Percentiles rank a stretch among this genome's conserved stretches.
Conservation (phyloP, 2,113 vertebrate species). For the Taurulus bubalis region DNA sequence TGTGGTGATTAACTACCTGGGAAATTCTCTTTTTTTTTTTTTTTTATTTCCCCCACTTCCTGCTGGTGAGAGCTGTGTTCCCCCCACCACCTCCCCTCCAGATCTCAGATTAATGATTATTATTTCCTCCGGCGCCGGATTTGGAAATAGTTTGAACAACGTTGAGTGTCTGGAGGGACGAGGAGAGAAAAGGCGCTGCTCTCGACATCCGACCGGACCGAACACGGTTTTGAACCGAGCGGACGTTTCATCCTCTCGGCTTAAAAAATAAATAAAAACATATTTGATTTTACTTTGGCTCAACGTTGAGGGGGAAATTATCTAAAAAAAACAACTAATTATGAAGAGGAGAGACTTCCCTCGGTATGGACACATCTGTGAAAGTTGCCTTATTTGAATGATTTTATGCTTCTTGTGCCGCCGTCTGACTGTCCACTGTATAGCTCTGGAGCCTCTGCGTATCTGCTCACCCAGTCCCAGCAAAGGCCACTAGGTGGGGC, state of each 20-base stretch:
- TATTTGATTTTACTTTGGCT: conserved; percentile 71
- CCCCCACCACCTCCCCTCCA: no score
- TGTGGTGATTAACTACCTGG: conserved; percentile 1
- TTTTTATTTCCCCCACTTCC: conserved; percentile 3
- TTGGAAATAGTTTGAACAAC: conserved; percentile 59
- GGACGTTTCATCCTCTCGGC: conserved; percentile 44
- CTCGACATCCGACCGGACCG: conserved; percentile 66
- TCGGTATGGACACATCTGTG: conserved; percentile 70
- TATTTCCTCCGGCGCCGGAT: conserved; percentile 38
- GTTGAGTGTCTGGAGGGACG: conserved; percentile 49
- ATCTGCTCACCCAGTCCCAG: conserved; percentile 28
- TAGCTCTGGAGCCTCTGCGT: conserved; percentile 64
- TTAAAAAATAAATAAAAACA: conserved; percentile 1
- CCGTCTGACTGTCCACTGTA: conserved; percentile 73
- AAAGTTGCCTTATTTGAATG: conserved; percentile 85
- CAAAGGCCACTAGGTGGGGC: conserved; percentile 43
- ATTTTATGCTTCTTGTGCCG: conserved; percentile 77
- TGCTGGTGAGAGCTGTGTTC: no score
- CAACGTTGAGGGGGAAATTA: conserved; percentile 44
- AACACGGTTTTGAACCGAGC: conserved; percentile 72
- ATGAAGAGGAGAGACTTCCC: conserved; percentile 40
- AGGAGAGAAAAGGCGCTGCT: conserved; percentile 1
- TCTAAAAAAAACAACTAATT: conserved; percentile 52
- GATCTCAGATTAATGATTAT: conserved; percentile 51
- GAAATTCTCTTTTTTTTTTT: background rate